These are phyloP conservation scores for Coracopsis vasa DNA, from an alignment of 2,113 vertebrate species.

Conservation along the genomic window DNA sequence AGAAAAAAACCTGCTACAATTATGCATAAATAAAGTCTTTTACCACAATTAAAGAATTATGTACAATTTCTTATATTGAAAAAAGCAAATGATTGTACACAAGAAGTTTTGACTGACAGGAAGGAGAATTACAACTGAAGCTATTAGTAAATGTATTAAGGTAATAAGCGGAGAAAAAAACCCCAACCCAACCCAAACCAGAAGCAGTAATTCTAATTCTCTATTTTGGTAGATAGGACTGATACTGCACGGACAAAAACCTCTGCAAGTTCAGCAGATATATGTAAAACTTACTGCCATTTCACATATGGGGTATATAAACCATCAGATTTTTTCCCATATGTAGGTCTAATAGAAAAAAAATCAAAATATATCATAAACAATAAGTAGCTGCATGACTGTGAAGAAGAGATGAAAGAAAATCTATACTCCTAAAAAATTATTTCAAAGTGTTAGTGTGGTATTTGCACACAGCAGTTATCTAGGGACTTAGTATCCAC, in stretches of 20 bases:
- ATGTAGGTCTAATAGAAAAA: not conserved
- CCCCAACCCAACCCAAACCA: not conserved
- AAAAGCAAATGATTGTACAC: not conserved
- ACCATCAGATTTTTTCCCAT: not conserved
- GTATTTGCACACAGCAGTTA: not conserved
- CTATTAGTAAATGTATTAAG: not conserved
- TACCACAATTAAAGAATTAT: not conserved
- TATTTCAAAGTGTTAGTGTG: not conserved
- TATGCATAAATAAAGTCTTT: not conserved
- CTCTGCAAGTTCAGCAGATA: not conserved
- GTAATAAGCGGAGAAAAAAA: not conserved
- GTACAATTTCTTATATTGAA: not conserved
- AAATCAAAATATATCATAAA: not conserved
- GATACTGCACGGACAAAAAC: not conserved
- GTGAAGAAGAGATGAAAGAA: not conserved
- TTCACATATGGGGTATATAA: not conserved
- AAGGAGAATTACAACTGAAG: not conserved
- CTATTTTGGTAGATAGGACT: not conserved
- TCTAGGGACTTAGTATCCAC: not conserved
- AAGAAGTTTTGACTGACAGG: not conserved
- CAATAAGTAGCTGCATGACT: not conserved
- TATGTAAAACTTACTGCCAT: not conserved
- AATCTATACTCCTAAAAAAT: not conserved
- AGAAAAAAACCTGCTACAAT: not conserved
- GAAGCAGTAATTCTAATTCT: not conserved